Evolutionary conservation across 2,113 vertebrate genomes (phyloP), one percentile per base, ranked within the genome.

Genomic region (Thinocorus orbignyianus): DNA sequence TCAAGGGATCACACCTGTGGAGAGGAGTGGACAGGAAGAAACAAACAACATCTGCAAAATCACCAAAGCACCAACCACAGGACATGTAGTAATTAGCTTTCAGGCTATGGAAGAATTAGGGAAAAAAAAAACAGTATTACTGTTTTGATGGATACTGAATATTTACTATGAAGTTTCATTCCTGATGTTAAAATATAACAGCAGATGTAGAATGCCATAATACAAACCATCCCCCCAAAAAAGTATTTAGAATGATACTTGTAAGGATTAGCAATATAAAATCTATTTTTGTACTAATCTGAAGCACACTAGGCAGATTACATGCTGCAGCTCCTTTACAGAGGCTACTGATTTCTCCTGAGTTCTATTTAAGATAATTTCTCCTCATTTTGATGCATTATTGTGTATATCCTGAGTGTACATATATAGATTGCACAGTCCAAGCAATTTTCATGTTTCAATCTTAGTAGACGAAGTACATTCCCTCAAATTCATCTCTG

Each of bases 211-310:
- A 88, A 81, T 74, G 81, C 46, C 10, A n/a, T 64, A 90, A 66
- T 35, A 87, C 70, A 81, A 68, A 10, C 19, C 1, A 10, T 19
- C 46, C 46, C 46, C 18, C 46, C 19, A 7, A 22, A 7, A 7
- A 9, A 28, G 39, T 3, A 16, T 39, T 93, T 68, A 55, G 39
- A 91, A 86, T 48, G 39, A 4, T 7, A 33, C 44, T 71, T 68
- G 10, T 88, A 81, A 89, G 65, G 61, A 88, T 95, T 65, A 95
- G 51, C 46, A 95, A 86, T n/a, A 64, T 35, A 81, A 76, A 88
- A 82, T 46, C 81, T 87, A 69, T 72, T 93, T 94, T 85, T 92
- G 54, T 80, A 87, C 30, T 90, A 48, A 95, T 87, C 57, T 86
- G 60, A 93, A 91, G 61, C 49, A 52, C 49, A 30, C 22, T 31